phyloP scores from a whole-genome alignment of 2,113 vertebrate species.

The Solea senegalensis region DNA sequence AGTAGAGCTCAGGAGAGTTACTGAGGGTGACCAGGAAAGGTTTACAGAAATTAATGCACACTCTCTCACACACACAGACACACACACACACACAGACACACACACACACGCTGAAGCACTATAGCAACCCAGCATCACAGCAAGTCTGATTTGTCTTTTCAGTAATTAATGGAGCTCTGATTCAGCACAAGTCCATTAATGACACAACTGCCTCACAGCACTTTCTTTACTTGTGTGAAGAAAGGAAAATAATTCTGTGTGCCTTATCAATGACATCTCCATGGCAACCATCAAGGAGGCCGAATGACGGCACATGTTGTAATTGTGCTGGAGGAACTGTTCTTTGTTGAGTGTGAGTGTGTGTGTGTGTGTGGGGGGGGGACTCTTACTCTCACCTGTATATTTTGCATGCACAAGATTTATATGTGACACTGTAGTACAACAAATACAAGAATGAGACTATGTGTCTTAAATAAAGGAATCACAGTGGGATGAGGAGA shows the following conservation, averaged over 20 bases:
- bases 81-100: too few species aligned
- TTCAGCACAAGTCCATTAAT: conserved; percentile 35
- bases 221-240: conserved; percentile 35
- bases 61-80: too few species aligned
- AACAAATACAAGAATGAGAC: background rate
- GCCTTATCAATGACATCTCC: conserved; percentile 79
- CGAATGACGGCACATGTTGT: conserved; percentile 57
- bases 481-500: background rate
- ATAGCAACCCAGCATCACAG: conserved; percentile 48
- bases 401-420: background rate
- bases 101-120: conserved; percentile 29
- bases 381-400: conserved; percentile 36
- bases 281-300: conserved; percentile 78
- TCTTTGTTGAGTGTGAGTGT: conserved; percentile 36
- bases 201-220: conserved; percentile 18
- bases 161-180: conserved; percentile 40
- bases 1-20: conserved; percentile 34
- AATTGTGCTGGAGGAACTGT: conserved; percentile 57
- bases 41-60: conserved; percentile 18
- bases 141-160: conserved; percentile 42
- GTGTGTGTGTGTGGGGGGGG: conserved; percentile 31
- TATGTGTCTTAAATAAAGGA: too few species aligned
- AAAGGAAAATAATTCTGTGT: conserved; percentile 51
- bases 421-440: background rate
- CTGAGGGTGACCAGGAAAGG: conserved; percentile 42